A percentile compares a stretch with the other conserved stretches of the same genome.
Conservation (phyloP, 2,797 vertebrate genomes). For the Erpetoichthys calabaricus region DNA sequence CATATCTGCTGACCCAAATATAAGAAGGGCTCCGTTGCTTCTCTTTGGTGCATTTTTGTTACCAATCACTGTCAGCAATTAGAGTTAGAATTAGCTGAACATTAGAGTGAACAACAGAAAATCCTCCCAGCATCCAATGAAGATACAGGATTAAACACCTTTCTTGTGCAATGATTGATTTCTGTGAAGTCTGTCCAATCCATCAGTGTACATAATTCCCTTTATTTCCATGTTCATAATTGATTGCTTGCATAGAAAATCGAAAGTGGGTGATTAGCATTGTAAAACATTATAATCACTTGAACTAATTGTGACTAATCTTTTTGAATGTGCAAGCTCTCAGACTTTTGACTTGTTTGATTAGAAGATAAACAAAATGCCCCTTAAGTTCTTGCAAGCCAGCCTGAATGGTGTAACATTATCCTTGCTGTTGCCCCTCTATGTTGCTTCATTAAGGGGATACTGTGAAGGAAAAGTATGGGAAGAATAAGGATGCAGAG, state of each 20-base stretch:
- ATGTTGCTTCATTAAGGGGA: no score
- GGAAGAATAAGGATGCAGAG: no score
- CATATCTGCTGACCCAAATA: constrained; percentile 24
- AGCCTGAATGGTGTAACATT: no score
- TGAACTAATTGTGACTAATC: neutral
- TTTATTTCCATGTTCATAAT: neutral
- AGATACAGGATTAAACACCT: constrained; percentile 23
- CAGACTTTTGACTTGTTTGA: no score
- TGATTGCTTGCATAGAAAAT: constrained; percentile 5
- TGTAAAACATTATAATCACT: neutral
- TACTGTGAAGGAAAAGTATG: no score
- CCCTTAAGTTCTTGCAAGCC: no score
- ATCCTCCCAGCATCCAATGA: constrained; percentile 25
- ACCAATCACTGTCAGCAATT: constrained; percentile 44
- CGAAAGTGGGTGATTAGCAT: constrained; percentile 5
- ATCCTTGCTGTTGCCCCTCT: no score
- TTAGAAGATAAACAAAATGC: no score
- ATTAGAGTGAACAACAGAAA: constrained; percentile 36
- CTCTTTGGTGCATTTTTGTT: constrained; percentile 34
- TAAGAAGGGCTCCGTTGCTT: constrained; percentile 36
- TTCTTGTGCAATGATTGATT: constrained; percentile 54
- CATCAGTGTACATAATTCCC: constrained; percentile 32
- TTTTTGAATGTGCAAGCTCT: no score
- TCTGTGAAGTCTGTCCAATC: constrained; percentile 35
- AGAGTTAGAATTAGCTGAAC: constrained; percentile 37